These are phyloP conservation scores for Oryctes rhinoceros DNA, from an alignment of 1,140 invertebrate species.

Conservation along the genomic window DNA sequence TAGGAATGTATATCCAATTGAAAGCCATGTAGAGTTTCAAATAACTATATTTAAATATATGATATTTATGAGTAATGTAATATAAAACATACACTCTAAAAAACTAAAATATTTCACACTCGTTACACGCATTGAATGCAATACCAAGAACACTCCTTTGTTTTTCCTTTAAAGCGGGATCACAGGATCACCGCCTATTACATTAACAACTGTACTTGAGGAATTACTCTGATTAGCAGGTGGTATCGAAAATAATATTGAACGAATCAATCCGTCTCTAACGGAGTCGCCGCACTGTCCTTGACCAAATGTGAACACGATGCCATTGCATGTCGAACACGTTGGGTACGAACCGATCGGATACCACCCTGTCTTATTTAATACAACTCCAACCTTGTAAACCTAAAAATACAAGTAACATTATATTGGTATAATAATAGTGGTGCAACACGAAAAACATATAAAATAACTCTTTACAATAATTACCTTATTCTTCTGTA, in stretches of 20 bases:
- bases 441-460: too few species aligned
- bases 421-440: conserved; percentile 1
- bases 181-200: conserved; percentile 11
- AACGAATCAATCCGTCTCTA: conserved; percentile 77
- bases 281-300: conserved; percentile 71
- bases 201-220: conserved; percentile 13
- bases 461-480: neutral
- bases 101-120: conserved; percentile 19
- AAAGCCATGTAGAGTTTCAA: neutral
- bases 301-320: conserved; percentile 77
- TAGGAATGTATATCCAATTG: too few species aligned
- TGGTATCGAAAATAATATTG: conserved; percentile 71
- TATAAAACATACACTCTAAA: conserved; percentile 7
- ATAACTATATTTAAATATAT: conserved; percentile 14
- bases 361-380: conserved; percentile 82
- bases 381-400: conserved; percentile 81
- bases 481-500: conserved; percentile 74
- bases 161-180: conserved; percentile 2
- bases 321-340: conserved; percentile 69
- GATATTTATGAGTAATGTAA: neutral
- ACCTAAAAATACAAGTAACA: conserved; percentile 61
- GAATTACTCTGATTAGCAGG: conserved; percentile 46
- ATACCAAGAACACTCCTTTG: neutral
- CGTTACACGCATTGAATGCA: neutral
- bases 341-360: conserved; percentile 74